These are phyloP conservation scores for Drosophila formosana DNA, from an alignment of 2,888 invertebrate species.

Conservation along the genomic window DNA sequence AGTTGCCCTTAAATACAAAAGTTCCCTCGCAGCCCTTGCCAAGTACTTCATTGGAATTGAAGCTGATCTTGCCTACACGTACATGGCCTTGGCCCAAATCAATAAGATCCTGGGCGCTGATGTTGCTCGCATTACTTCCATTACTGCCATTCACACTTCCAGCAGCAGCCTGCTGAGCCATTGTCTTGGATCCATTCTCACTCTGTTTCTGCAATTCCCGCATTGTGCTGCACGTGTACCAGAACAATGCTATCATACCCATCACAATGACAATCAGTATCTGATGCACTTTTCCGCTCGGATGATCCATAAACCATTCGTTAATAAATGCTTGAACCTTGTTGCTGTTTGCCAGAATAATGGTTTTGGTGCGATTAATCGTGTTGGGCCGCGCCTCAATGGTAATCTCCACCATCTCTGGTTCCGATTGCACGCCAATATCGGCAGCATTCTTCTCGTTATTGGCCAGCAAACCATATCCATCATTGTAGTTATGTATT, in stretches of 20 bases:
- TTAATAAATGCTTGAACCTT: constrained; percentile 82
- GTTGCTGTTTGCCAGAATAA: constrained; percentile 80
- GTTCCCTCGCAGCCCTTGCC: constrained; percentile 99
- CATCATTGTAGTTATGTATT: constrained; percentile 80
- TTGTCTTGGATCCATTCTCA: constrained; percentile 87
- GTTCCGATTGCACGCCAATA: constrained; percentile 88
- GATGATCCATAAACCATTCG: constrained; percentile 90
- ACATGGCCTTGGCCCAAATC: constrained; percentile 84
- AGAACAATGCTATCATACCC: constrained; percentile 90
- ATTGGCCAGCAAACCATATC: constrained; percentile 68
- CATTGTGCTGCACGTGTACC: constrained; percentile 91
- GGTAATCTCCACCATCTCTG: constrained; percentile 82
- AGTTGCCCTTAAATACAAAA: constrained; percentile 97
- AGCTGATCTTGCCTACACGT: constrained; percentile 94
- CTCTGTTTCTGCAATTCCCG: constrained; percentile 89
- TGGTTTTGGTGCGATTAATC: constrained; percentile 85
- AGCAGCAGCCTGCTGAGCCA: constrained; percentile 58
- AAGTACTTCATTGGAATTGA: constrained; percentile 92
- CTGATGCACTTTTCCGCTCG: constrained; percentile 90
- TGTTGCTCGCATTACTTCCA: constrained; percentile 75
- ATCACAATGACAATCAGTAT: constrained; percentile 89
- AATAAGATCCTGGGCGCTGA: constrained; percentile 78
- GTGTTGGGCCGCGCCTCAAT: constrained; percentile 69
- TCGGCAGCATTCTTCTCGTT: constrained; percentile 79
- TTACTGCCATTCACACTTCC: constrained; percentile 66